Percentiles rank a stretch among this genome's conserved stretches.
Evolutionary conservation across 1,140 invertebrate species (phyloP).

Genomic region (Caenorhabditis briggsae): DNA sequence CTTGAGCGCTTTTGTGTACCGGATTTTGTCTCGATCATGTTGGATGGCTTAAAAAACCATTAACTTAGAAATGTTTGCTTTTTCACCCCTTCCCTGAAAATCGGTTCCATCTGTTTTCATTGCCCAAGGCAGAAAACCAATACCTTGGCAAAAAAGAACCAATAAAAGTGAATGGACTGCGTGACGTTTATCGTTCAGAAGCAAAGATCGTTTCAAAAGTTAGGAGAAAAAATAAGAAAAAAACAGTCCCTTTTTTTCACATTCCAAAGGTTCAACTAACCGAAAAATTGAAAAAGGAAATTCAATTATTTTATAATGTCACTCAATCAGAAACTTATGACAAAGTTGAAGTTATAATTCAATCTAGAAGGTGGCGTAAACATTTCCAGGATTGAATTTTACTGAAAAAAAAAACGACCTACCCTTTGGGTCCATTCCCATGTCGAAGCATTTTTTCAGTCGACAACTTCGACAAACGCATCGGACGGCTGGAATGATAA

Average conservation of each 20-base stretch:
- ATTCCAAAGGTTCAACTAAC: slow-evolving; percentile 42
- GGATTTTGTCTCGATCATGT: slow-evolving; percentile 67
- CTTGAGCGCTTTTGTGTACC: slow-evolving; percentile 65
- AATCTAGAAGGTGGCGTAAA: too few species aligned
- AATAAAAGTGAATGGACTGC: neutral
- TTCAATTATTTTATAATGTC: neutral
- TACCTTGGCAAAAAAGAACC: neutral
- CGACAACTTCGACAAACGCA: slow-evolving; percentile 64
- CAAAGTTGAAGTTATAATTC: too few species aligned
- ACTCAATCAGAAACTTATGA: neutral
- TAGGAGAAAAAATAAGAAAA: neutral
- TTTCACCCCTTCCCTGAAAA: too few species aligned
- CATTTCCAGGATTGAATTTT: too few species aligned
- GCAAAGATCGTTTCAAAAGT: slow-evolving; percentile 33
- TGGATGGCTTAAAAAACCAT: slow-evolving; percentile 63
- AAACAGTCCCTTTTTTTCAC: neutral
- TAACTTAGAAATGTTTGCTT: neutral
- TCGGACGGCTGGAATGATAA: slow-evolving; percentile 63
- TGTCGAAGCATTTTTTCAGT: slow-evolving; percentile 67
- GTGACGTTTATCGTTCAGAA: slow-evolving; percentile 5
- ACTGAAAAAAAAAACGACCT: neutral
- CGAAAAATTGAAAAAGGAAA: slow-evolving; percentile 9
- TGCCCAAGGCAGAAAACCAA: neutral
- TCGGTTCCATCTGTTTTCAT: slow-evolving; percentile 4
- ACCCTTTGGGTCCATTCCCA: slow-evolving; percentile 68